phyloP scores from a whole-genome alignment of 1,140 invertebrate genomes.

The Formica exsecta region DNA sequence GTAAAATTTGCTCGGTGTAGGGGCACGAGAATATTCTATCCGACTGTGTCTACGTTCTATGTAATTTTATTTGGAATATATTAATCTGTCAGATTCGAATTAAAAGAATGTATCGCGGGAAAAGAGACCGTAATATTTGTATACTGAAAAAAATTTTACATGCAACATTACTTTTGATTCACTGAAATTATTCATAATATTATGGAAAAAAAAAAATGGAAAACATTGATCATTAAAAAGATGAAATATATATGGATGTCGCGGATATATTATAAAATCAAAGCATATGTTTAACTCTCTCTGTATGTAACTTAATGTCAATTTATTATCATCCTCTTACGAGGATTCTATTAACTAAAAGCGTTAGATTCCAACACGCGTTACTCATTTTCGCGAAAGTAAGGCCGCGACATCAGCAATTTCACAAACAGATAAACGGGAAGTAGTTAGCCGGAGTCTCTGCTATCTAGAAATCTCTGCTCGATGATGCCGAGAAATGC shows the following conservation, averaged over 20 bases:
- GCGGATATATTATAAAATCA: no score
- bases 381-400: constrained; percentile 33
- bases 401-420: constrained; percentile 15
- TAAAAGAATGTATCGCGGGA: no score
- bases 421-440: constrained; percentile 30
- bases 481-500: constrained; percentile 31
- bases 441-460: constrained; percentile 17
- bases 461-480: neutral
- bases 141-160: no score
- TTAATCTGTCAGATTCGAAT: no score
- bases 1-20: constrained; percentile 12
- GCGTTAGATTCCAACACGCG: constrained; percentile 4
- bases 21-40: neutral
- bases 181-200: no score
- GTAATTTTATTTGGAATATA: no score
- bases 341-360: constrained; percentile 29
- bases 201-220: no score
- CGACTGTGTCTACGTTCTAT: neutral
- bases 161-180: no score
- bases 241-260: no score
- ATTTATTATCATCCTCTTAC: constrained; percentile 3
- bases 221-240: no score
- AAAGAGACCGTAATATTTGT: no score
- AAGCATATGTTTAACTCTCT: no score
- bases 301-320: neutral